phyloP scores from a whole-genome alignment of 2,113 vertebrate species.

The Sinocyclocheilus rhinocerous region DNA sequence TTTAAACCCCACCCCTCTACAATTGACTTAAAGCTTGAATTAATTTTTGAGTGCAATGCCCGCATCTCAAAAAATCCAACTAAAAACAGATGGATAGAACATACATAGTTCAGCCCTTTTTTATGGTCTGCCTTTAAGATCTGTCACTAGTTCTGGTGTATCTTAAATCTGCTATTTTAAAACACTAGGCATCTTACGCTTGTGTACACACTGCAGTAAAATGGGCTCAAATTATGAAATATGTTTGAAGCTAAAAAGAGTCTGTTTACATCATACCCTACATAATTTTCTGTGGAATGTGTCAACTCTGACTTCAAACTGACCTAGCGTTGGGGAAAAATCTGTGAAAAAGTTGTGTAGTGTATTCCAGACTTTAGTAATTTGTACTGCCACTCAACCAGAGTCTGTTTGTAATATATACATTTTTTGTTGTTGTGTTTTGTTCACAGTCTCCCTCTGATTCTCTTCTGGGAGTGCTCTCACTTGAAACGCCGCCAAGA shows the following conservation, averaged over 20 bases:
- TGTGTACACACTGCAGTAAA: no score
- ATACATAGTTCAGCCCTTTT: not conserved
- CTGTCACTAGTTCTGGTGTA: not conserved
- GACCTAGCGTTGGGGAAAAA: not conserved
- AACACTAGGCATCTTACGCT: no score
- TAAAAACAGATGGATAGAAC: not conserved
- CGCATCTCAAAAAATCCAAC: not conserved
- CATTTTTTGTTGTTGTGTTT: not conserved
- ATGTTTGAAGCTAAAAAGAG: not conserved
- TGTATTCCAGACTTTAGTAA: not conserved
- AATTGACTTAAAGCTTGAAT: not conserved
- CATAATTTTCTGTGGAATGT: not conserved
- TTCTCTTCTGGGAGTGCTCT: constrained; percentile 88
- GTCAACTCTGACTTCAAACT: not conserved
- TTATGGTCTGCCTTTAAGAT: no score
- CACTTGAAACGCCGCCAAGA: constrained; percentile 94
- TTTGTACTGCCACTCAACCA: not conserved
- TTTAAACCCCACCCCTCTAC: not conserved
- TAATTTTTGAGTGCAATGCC: no score
- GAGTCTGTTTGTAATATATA: not conserved
- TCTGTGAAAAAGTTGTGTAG: not conserved
- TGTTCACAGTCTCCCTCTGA: constrained; percentile 72
- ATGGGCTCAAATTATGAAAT: no score
- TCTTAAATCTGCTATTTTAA: no score
- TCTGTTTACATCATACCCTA: not conserved